Percentiles rank a stretch among this genome's conserved stretches.
Evolutionary conservation across 2,888 invertebrate genomes (phyloP).

Genomic region (Ophion costatus): DNA sequence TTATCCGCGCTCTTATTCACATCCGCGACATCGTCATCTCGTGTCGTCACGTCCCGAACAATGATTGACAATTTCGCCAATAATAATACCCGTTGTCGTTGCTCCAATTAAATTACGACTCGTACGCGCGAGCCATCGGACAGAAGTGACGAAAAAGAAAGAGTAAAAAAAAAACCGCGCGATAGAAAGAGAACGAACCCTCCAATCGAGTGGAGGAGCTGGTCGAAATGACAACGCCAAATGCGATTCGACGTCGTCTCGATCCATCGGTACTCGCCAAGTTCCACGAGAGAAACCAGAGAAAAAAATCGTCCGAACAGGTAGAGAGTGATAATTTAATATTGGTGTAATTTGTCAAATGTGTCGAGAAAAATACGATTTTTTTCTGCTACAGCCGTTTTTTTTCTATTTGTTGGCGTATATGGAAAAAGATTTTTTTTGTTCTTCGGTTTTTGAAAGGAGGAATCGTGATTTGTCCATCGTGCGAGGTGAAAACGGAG

Average conservation of each 20-base stretch:
- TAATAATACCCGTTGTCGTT: not conserved
- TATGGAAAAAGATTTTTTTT: not conserved
- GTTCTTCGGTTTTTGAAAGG: not conserved
- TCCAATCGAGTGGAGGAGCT: not conserved
- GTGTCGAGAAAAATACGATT: slow-evolving; percentile 4
- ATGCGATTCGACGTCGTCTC: slow-evolving; percentile 74
- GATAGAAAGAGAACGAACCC: not conserved
- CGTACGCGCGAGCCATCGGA: not conserved
- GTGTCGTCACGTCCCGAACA: slow-evolving; percentile 24
- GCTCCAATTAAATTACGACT: slow-evolving; percentile 28
- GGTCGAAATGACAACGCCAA: slow-evolving; percentile 73
- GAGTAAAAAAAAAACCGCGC: not conserved
- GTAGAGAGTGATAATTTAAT: slow-evolving; percentile 62
- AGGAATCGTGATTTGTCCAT: not conserved
- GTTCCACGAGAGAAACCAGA: slow-evolving; percentile 70
- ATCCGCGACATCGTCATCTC: not conserved
- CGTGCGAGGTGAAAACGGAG: not conserved
- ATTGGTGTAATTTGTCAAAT: too few relatives aligned
- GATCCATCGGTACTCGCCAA: slow-evolving; percentile 76
- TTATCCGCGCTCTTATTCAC: slow-evolving; percentile 21
- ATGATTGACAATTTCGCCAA: slow-evolving; percentile 53
- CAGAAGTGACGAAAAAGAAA: slow-evolving; percentile 6
- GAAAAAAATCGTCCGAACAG: slow-evolving; percentile 70
- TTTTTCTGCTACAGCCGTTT: slow-evolving; percentile 3
- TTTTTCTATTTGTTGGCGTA: not conserved